Evolutionary conservation across 2,113 vertebrate genomes (phyloP).

Genomic region (Ifrita kowaldi): DNA sequence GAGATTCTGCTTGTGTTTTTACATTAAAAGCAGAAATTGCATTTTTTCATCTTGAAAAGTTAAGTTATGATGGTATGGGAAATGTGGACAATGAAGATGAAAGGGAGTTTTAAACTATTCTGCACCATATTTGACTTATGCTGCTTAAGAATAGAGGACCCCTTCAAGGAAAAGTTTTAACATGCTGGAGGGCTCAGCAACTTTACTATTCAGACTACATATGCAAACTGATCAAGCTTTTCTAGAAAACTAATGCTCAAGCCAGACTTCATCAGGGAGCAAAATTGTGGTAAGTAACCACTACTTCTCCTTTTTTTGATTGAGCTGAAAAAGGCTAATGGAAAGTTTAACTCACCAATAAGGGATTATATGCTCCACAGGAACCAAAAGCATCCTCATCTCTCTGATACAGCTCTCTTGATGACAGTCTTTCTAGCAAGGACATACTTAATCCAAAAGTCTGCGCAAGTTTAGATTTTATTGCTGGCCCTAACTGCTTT

Average conservation of each 20-base stretch:
- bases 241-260: not conserved
- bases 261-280: not conserved
- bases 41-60: not conserved
- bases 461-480: conserved; percentile 85
- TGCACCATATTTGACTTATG: not conserved
- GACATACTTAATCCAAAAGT: conserved; percentile 85
- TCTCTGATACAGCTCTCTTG: conserved; percentile 76
- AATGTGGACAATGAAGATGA: not conserved
- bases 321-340: not conserved
- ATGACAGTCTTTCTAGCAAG: conserved; percentile 88
- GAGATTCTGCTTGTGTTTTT: not conserved
- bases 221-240: not conserved
- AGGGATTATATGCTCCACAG: conserved; percentile 84
- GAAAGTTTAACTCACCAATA: conserved; percentile 78
- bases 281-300: not conserved
- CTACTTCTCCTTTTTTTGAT: not conserved
- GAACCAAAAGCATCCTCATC: conserved; percentile 74
- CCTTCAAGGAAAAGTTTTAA: not conserved
- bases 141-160: not conserved
- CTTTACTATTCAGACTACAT: not conserved
- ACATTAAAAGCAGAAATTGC: not conserved
- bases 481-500: conserved; percentile 87
- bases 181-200: not conserved
- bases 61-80: not conserved
- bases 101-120: not conserved